Evolutionary conservation across 2,113 vertebrate species (phyloP).

Genomic region (Eretmochelys imbricata): DNA sequence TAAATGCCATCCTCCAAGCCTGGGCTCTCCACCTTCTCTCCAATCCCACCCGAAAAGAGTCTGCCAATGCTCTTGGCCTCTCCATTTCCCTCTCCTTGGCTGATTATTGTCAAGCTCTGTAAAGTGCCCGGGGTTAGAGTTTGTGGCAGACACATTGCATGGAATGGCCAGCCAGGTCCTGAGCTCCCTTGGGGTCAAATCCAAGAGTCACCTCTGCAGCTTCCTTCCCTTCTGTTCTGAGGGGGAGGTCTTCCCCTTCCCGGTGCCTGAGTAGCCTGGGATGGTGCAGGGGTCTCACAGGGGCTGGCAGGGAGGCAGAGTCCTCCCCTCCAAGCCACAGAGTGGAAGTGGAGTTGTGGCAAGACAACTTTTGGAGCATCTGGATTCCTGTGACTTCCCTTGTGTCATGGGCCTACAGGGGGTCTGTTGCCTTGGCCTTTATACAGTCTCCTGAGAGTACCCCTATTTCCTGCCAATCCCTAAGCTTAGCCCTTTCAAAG

Average conservation of each 20-base stretch:
- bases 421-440: not conserved
- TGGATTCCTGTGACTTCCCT: not conserved
- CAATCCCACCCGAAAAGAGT: too few species aligned
- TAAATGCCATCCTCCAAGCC: too few species aligned
- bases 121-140: not conserved
- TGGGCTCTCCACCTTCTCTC: too few species aligned
- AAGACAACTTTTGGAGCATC: not conserved
- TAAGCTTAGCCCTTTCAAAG: not conserved
- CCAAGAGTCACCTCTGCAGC: not conserved
- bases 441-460: not conserved
- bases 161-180: not conserved
- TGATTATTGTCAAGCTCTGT: not conserved
- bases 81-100: too few species aligned
- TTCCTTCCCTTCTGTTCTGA: not conserved
- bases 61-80: too few species aligned
- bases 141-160: not conserved
- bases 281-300: too few species aligned
- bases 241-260: not conserved
- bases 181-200: not conserved
- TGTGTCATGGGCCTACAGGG: not conserved
- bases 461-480: not conserved
- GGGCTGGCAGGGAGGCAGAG: not conserved
- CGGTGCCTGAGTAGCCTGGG: not conserved
- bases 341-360: not conserved
- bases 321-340: not conserved